Evolutionary conservation across 2,888 invertebrate species (phyloP).

Genomic region (Sinhomidia bicolor): DNA sequence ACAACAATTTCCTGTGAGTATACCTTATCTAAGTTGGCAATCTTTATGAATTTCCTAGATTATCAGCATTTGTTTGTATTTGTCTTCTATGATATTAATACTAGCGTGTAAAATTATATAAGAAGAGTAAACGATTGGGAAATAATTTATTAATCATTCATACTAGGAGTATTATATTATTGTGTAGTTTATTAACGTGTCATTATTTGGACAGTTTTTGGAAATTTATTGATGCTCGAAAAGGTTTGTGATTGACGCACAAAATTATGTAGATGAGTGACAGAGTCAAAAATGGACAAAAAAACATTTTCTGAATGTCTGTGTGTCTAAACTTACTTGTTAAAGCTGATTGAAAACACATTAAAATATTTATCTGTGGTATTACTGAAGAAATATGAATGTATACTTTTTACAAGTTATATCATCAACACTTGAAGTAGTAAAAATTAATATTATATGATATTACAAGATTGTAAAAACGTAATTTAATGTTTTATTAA

Average conservation of each 20-base stretch:
- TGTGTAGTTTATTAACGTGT: too few species aligned
- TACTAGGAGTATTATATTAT: too few species aligned
- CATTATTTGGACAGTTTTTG: too few species aligned
- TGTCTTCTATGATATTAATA: too few species aligned
- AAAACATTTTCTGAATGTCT: background rate
- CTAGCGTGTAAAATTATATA: too few species aligned
- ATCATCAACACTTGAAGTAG: background rate
- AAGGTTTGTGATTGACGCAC: slow-evolving; percentile 36
- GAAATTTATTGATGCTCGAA: background rate
- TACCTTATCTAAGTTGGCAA: background rate
- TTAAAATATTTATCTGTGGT: slow-evolving; percentile 24
- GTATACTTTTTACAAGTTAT: slow-evolving; percentile 26
- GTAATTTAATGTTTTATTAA: background rate
- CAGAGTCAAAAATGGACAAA: background rate
- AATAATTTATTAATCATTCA: too few species aligned
- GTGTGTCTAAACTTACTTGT: background rate
- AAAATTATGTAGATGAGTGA: background rate
- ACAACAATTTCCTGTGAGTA: background rate
- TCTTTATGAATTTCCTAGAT: too few species aligned
- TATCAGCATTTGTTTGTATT: too few species aligned
- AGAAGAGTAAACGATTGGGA: too few species aligned
- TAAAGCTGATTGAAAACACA: background rate
- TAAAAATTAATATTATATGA: background rate
- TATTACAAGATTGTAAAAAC: background rate
- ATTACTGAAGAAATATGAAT: background rate